A percentile compares a stretch with the other conserved stretches of the same genome.
phyloP scores from a whole-genome alignment of 2,888 invertebrate species.

The Ptilodon capucinus region DNA sequence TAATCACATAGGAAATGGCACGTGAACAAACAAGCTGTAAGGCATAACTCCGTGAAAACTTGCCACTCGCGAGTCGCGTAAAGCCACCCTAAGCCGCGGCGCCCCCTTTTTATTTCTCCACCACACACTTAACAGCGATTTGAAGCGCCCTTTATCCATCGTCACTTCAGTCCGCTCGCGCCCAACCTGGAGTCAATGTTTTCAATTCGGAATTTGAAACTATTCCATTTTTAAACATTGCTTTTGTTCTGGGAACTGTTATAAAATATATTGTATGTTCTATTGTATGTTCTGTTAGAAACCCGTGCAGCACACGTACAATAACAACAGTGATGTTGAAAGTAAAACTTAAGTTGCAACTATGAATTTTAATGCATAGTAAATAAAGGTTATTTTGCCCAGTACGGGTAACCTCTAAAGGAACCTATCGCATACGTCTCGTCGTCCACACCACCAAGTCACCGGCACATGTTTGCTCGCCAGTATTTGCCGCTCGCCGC shows the following conservation, averaged over 20 bases:
- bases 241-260: too few species aligned
- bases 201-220: slow-evolving; percentile 31
- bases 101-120: slow-evolving; percentile 68
- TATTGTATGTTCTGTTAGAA: too few species aligned
- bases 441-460: slow-evolving; percentile 22
- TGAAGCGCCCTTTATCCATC: slow-evolving; percentile 59
- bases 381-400: slow-evolving; percentile 17
- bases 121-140: slow-evolving; percentile 77
- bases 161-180: slow-evolving; percentile 45
- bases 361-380: not conserved
- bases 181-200: slow-evolving; percentile 23
- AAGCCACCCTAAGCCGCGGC: slow-evolving; percentile 72
- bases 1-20: slow-evolving; percentile 68
- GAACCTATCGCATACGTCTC: slow-evolving; percentile 9
- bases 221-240: slow-evolving; percentile 38
- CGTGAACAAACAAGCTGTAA: slow-evolving; percentile 62
- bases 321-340: too few species aligned
- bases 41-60: slow-evolving; percentile 63
- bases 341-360: too few species aligned
- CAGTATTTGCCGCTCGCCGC: slow-evolving; percentile 25
- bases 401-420: not conserved
- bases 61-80: slow-evolving; percentile 58
- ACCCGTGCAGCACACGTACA: too few species aligned
- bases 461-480: slow-evolving; percentile 24
- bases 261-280: too few species aligned